A percentile compares a stretch with the other conserved stretches of the same genome.
phyloP scores from a whole-genome alignment of 2,113 vertebrate genomes.

The Lagenorhynchus albirostris region DNA sequence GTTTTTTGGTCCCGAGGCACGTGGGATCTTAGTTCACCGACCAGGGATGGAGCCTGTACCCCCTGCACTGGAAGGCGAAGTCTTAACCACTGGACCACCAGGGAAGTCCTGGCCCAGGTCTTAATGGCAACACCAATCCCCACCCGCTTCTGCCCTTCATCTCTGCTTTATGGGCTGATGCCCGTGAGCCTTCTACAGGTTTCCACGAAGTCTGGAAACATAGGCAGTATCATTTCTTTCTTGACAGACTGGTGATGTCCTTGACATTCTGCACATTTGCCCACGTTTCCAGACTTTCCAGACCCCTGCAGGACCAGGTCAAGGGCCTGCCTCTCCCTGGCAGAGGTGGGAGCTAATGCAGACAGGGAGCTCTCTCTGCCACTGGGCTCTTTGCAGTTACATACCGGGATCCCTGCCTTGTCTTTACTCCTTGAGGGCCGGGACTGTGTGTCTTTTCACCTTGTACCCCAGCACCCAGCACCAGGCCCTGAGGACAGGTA shows the following conservation, averaged over 20 bases:
- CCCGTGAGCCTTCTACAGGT: background rate
- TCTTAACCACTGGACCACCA: background rate
- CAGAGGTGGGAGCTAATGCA: background rate
- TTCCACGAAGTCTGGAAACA: background rate
- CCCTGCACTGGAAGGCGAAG: background rate
- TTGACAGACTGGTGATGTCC: background rate
- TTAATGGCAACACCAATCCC: background rate
- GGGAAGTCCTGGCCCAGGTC: background rate
- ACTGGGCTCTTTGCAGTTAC: fast-evolving
- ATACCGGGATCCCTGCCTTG: background rate
- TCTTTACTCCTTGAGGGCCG: background rate
- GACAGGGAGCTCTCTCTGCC: no score
- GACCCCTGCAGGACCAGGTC: background rate
- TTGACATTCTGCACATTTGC: background rate
- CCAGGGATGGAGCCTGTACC: background rate
- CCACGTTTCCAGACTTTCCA: background rate
- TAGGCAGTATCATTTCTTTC: background rate
- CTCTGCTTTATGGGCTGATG: background rate
- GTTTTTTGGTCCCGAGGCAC: no score
- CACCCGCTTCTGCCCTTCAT: background rate
- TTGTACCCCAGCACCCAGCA: background rate
- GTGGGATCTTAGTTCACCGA: background rate
- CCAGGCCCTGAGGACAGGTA: background rate
- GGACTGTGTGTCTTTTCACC: no score
- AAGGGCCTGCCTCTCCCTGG: no score